A percentile compares a stretch with the other conserved stretches of the same genome.
These are phyloP conservation scores for Gastrophryne carolinensis DNA, from an alignment of 2,797 vertebrate species.

Conservation along the genomic window DNA sequence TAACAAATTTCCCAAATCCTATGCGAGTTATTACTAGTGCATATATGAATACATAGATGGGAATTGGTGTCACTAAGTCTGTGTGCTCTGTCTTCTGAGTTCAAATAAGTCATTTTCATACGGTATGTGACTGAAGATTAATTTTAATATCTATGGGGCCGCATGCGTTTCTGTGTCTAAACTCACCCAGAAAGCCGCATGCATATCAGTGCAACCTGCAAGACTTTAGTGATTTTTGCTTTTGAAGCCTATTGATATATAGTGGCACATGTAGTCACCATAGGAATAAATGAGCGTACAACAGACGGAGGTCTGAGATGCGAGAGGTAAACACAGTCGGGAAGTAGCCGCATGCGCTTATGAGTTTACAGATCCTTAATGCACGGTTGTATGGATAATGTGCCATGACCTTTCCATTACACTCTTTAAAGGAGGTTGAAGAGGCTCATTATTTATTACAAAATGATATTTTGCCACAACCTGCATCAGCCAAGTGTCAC, in stretches of 20 bases:
- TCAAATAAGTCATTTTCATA: too few relatives aligned
- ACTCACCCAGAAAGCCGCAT: not conserved
- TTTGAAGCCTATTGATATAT: not conserved
- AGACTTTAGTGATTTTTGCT: not conserved
- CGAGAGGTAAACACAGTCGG: not conserved
- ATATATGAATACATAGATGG: too few relatives aligned
- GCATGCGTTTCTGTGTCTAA: too few relatives aligned
- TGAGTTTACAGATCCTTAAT: not conserved
- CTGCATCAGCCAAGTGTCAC: conserved; percentile 51
- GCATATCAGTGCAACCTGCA: not conserved
- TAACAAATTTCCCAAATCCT: too few relatives aligned
- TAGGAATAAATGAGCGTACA: not conserved
- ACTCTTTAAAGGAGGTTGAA: conserved; percentile 1
- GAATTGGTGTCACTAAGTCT: too few relatives aligned
- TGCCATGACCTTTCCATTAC: not conserved
- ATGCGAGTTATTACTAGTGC: too few relatives aligned
- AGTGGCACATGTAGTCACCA: not conserved
- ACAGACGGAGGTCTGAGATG: not conserved
- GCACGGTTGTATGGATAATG: not conserved
- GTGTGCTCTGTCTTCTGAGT: too few relatives aligned
- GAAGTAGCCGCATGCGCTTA: not conserved
- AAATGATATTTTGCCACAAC: conserved; percentile 17
- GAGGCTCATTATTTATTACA: conserved; percentile 20
- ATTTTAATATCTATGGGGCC: too few relatives aligned
- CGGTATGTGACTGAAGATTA: too few relatives aligned